phyloP scores from a whole-genome alignment of 2,888 invertebrate genomes.

The Pheosia tremula region DNA sequence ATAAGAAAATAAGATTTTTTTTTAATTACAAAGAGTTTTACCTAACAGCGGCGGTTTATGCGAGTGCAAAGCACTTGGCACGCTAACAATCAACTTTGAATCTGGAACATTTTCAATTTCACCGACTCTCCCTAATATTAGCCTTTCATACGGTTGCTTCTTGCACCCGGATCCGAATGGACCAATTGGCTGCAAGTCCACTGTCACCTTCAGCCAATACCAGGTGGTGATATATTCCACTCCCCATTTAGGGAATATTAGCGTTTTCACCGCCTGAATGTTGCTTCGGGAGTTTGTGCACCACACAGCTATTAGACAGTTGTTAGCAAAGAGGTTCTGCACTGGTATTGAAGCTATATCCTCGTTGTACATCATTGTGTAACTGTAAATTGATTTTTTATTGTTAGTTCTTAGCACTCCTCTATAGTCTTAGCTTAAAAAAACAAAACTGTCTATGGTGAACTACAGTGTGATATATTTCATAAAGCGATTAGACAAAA shows the following conservation, averaged over 20 bases:
- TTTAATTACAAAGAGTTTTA: not conserved
- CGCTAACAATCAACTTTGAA: slow-evolving; percentile 88
- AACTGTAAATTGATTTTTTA: slow-evolving; percentile 78
- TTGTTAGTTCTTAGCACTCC: too few relatives aligned
- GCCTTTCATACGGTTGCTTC: slow-evolving; percentile 95
- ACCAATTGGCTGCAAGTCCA: slow-evolving; percentile 87
- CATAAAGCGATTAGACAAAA: too few relatives aligned
- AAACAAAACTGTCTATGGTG: too few relatives aligned
- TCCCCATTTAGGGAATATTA: slow-evolving; percentile 93
- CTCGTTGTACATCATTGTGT: slow-evolving; percentile 91
- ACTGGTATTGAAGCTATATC: slow-evolving; percentile 90
- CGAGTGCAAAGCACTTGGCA: slow-evolving; percentile 97
- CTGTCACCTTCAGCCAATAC: slow-evolving; percentile 96
- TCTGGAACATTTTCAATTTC: slow-evolving; percentile 61
- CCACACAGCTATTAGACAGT: slow-evolving; percentile 93
- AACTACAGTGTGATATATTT: too few relatives aligned
- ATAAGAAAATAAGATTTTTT: too few relatives aligned
- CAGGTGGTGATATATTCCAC: slow-evolving; percentile 89
- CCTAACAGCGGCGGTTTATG: slow-evolving; percentile 92
- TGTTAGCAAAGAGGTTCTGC: slow-evolving; percentile 82
- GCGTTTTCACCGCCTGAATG: slow-evolving; percentile 86
- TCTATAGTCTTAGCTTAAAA: too few relatives aligned
- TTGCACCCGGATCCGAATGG: slow-evolving; percentile 86
- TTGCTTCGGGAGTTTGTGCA: slow-evolving; percentile 94
- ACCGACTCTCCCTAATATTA: slow-evolving; percentile 80